Evolutionary conservation across 1,140 invertebrate genomes (phyloP), one percentile per base, ranked within the genome.

Genomic region (Elymnias hypermnestra): DNA sequence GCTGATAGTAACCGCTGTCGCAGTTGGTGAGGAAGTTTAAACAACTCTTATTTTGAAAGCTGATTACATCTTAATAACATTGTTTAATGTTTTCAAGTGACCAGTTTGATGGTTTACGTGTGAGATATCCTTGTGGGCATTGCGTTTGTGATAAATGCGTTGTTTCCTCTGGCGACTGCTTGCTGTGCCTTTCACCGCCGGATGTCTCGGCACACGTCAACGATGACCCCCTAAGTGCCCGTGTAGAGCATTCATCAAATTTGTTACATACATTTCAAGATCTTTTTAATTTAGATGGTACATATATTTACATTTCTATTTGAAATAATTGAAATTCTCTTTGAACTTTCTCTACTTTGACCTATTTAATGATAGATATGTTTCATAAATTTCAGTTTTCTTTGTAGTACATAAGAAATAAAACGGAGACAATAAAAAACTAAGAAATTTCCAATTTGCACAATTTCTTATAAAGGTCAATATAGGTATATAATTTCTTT

Each of bases 91-190:
- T 22, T 31, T 45, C 43, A 21, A 83, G 79, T 62, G 79, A 76
- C 47, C 69, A 70, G 21, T 35, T 59, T 5, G 57, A 36, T 44
- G 53, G 56, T 18, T 14, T 21, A 5, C 63, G 60, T 33, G 8
- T 62, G 19, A 62, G 77, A 53, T 82, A 63, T 53, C 26, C 59
- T 6, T 82, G 77, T 57, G 81, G 81, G 12, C 76, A 82, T 38
- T 42, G 48, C 13, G 44, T 51, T 28, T 84, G 81, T 58, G 44
- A 61, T 9, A 48, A 55, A 17, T 84, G 81, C 54, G 45, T 53
- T 7, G n/a, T 18, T 12, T 44, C 25, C 28, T 54, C 55, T 10
- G 53, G 54, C 25, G 42, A 57, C 9, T 84, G 81, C 50, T 45
- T 53, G 12, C 42, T 57, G 18, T 84, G 77, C 41, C 18, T 62